Conservation (phyloP, 2,888 invertebrate species). For the Chrysotoxum bicinctum region DNA sequence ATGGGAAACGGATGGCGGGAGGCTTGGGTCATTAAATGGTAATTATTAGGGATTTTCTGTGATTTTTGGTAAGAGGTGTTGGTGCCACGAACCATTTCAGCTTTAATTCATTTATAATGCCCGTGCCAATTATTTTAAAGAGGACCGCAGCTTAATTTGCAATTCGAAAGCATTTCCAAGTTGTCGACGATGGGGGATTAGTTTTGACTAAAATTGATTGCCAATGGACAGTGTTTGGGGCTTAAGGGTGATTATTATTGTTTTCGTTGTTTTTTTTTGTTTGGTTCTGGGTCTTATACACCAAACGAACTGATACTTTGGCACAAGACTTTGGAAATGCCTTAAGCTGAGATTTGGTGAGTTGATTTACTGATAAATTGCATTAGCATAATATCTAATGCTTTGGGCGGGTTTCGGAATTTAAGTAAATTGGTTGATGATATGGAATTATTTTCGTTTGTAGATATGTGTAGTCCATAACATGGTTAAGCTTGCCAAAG, state of each 20-base stretch:
- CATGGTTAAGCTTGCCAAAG: background rate
- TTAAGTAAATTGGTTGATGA: slow-evolving; percentile 1
- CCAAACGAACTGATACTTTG: background rate
- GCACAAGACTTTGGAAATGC: slow-evolving; percentile 16
- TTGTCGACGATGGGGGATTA: slow-evolving; percentile 57
- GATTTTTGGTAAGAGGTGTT: slow-evolving; percentile 65
- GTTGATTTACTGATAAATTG: slow-evolving; percentile 36
- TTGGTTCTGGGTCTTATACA: background rate
- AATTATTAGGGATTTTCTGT: slow-evolving; percentile 65
- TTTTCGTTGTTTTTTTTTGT: background rate
- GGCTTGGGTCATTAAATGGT: slow-evolving; percentile 61
- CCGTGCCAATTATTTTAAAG: slow-evolving; percentile 62
- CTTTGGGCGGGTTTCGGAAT: background rate
- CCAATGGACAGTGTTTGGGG: slow-evolving; percentile 18
- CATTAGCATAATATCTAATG: slow-evolving; percentile 48
- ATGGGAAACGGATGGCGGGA: background rate
- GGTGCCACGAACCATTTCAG: slow-evolving; percentile 34
- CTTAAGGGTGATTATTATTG: slow-evolving; percentile 9
- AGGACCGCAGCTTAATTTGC: slow-evolving; percentile 55
- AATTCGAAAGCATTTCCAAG: slow-evolving; percentile 45
- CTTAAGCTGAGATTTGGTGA: slow-evolving; percentile 37
- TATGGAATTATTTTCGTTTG: background rate
- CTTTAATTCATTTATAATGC: slow-evolving; percentile 67
- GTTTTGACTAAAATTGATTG: slow-evolving; percentile 64
- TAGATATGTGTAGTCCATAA: background rate